Conservation (phyloP, 2,888 invertebrate species). For the Pseudococcus jackbeardsleyi region DNA sequence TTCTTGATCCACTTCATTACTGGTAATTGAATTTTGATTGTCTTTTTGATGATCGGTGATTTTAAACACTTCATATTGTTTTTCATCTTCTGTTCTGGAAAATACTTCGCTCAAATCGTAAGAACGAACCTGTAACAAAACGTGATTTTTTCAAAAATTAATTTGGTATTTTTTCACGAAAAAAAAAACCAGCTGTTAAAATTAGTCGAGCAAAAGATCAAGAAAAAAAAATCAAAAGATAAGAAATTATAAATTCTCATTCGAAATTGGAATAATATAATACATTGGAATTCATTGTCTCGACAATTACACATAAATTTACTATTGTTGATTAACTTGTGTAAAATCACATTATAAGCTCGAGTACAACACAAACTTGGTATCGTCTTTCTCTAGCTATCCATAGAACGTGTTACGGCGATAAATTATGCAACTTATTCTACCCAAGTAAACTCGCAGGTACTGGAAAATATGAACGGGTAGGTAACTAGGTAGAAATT, state of each 20-base stretch:
- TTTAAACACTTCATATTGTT: slow-evolving; percentile 80
- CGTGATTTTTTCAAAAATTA: not conserved
- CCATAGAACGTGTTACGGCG: not conserved
- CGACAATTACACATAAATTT: no score
- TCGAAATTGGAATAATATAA: no score
- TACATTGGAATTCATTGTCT: no score
- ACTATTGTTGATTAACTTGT: not conserved
- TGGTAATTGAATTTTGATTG: not conserved
- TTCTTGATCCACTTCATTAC: slow-evolving; percentile 65
- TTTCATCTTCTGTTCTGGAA: slow-evolving; percentile 85
- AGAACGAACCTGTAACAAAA: slow-evolving; percentile 80
- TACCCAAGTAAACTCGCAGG: not conserved
- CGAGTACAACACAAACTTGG: slow-evolving; percentile 19
- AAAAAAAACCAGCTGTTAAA: no score
- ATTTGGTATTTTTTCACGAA: no score
- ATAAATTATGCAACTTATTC: slow-evolving; percentile 41
- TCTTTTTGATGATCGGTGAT: slow-evolving; percentile 72
- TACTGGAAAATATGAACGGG: not conserved
- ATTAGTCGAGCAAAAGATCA: no score
- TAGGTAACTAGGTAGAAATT: not conserved
- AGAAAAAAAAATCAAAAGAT: no score
- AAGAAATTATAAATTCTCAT: no score
- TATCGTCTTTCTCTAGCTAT: not conserved
- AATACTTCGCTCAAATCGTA: slow-evolving; percentile 90
- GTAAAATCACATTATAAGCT: not conserved